Evolutionary conservation across 1,140 invertebrate species (phyloP), one percentile per base, ranked within the genome.

Genomic region (Penaeus vannamei): DNA sequence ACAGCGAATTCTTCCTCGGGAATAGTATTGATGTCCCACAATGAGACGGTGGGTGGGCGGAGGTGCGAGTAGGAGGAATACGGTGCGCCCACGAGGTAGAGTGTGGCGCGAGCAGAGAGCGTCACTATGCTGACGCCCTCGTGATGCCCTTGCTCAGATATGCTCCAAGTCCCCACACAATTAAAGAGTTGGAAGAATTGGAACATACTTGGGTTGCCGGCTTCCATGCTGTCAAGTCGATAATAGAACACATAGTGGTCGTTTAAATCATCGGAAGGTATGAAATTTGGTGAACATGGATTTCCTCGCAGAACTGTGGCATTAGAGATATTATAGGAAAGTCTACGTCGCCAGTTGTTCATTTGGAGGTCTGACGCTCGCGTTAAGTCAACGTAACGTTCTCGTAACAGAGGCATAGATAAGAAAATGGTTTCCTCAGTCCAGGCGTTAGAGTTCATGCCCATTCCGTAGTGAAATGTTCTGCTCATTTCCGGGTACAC

Each of bases 391-490:
- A 89, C 60, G 2, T 46, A 42, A 19, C 19, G 26, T 12, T 64
- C 23, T 29, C n/a, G 66, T 8, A 89, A 23, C 60, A 89, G 61
- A 10, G 83, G 69, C 60, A 62, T 89, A 3, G n/a, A n/a, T 29
- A 89, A n/a, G n/a, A 64, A 64, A 53, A 32, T 72, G 29, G 19
- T 80, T 69, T 89, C 87, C n/a, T 76, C 77, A 7, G 53, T 60
- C 53, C 79, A 80, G 2, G 82, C 36, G 59, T 79, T 53, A 12
- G 87, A 77, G 64, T 91, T 91, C 23, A 76, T 61, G 1, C 91
- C 89, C 36, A 85, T 76, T 7, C 91, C 91, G 61, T 61, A 91
- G 85, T 91, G 91, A 2, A 86, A 60, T n/a, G 82, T 85, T n/a
- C 91, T 79, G 20, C 85, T 69, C 22, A 91, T 69, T 61, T 91